Conservation (phyloP, 2,797 vertebrate genomes). For the Rachycentron canadum region DNA sequence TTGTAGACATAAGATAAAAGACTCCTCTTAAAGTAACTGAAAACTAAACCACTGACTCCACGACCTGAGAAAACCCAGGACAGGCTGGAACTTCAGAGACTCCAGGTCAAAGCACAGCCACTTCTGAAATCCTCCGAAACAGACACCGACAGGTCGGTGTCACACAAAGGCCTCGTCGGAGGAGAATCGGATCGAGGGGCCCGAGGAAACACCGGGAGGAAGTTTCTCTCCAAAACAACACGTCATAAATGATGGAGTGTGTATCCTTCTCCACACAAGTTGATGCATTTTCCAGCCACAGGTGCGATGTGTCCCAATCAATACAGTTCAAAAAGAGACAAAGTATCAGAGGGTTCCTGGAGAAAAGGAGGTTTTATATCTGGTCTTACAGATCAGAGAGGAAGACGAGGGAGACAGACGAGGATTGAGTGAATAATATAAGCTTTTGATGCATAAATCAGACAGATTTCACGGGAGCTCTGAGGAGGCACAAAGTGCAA, state of each 20-base stretch:
- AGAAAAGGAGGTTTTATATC: constrained; percentile 7
- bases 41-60: too few species aligned
- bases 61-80: neutral
- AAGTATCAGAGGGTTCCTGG: neutral
- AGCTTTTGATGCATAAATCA: constrained; percentile 36
- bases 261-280: neutral
- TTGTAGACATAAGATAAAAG: neutral
- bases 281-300: neutral
- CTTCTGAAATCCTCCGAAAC: neutral
- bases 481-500: constrained; percentile 12
- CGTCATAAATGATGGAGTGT: constrained; percentile 19
- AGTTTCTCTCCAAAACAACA: constrained; percentile 8
- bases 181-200: neutral
- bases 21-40: neutral
- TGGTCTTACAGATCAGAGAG: constrained; percentile 5
- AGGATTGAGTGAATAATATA: constrained; percentile 7
- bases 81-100: neutral
- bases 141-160: neutral
- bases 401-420: neutral
- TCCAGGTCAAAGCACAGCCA: neutral
- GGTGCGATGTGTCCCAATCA: neutral
- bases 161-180: neutral
- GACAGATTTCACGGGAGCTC: constrained; percentile 24
- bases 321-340: neutral
- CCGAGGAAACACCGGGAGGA: neutral